phyloP scores from a whole-genome alignment of 2,888 invertebrate genomes.

The Coenonympha arcania region DNA sequence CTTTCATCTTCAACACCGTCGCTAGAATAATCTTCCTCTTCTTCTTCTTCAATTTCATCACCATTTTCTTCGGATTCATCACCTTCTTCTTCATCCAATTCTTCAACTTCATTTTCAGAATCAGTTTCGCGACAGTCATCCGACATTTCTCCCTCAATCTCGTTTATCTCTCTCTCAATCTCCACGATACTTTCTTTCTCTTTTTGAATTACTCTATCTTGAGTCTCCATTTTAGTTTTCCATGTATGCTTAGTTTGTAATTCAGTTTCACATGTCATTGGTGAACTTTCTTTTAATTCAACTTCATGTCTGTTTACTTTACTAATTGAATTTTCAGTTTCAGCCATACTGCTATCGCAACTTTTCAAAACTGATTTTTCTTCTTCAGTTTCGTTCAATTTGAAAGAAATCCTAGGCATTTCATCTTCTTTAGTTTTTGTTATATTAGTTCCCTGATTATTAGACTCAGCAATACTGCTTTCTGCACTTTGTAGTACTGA shows the following conservation, averaged over 20 bases:
- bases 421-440: no score
- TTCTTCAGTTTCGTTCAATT: conserved; percentile 44
- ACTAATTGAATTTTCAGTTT: conserved; percentile 27
- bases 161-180: conserved; percentile 63
- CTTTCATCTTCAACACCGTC: background rate
- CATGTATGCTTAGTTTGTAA: conserved; percentile 42
- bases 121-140: conserved; percentile 32
- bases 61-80: background rate
- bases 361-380: conserved; percentile 51
- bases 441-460: no score
- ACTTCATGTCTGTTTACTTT: conserved; percentile 12
- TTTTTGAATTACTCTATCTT: conserved; percentile 47
- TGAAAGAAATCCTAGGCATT: conserved; percentile 36
- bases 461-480: conserved; percentile 32
- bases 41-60: background rate
- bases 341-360: conserved; percentile 43
- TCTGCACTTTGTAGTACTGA: conserved; percentile 42
- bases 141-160: conserved; percentile 58
- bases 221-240: conserved; percentile 27
- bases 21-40: background rate
- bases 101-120: conserved; percentile 27
- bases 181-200: conserved; percentile 61
- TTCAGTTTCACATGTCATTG: conserved; percentile 64
- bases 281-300: conserved; percentile 37
- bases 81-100: conserved; percentile 27